Evolutionary conservation across 2,113 vertebrate species (phyloP).

Genomic region (Entomyzon cyanotis): DNA sequence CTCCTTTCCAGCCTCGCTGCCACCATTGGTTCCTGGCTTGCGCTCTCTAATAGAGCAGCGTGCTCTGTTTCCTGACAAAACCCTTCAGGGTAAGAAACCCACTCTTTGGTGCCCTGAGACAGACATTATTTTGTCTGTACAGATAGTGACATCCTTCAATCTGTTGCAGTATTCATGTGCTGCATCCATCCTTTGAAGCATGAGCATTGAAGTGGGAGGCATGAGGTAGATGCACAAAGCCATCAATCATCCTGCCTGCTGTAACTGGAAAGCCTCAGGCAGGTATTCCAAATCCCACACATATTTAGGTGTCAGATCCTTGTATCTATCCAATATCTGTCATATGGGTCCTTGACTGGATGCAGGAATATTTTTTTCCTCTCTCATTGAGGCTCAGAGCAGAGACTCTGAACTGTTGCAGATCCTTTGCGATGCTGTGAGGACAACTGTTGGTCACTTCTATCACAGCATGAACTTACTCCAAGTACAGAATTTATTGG

Average conservation of each 20-base stretch:
- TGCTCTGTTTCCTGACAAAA: background rate
- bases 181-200: background rate
- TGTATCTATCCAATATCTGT: background rate
- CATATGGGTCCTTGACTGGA: background rate
- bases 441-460: background rate
- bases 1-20: background rate
- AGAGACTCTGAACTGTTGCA: accelerated
- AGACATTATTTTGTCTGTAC: background rate
- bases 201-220: background rate
- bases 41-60: background rate
- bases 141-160: background rate
- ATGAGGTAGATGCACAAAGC: background rate
- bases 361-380: background rate
- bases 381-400: background rate
- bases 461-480: background rate
- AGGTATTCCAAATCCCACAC: background rate
- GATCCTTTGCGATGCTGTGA: background rate
- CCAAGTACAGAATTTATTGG: background rate
- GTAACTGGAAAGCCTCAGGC: background rate
- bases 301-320: background rate
- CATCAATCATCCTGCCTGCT: background rate
- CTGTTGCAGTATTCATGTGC: background rate
- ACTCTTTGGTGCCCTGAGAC: background rate
- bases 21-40: background rate
- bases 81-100: background rate